Evolutionary conservation across 2,888 invertebrate genomes (phyloP), one percentile per base, ranked within the genome.

Genomic region (Meteorus colon): DNA sequence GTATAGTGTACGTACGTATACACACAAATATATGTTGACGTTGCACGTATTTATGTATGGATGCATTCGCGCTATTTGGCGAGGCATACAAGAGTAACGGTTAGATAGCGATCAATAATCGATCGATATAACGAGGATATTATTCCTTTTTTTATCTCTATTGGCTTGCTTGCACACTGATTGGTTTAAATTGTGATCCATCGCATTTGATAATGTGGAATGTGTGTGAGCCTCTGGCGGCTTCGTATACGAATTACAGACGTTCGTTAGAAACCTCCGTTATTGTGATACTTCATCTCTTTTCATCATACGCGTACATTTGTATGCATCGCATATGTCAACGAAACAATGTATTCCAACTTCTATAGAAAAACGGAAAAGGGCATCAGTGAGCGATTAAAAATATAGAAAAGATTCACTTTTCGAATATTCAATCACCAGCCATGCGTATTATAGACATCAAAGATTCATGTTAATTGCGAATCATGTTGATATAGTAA

Each of bases 331-430:
- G 74, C 74, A 74, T 55, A 34, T 55, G 31, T 37, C 14, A 55
- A 62, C 6, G 45, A 70, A 84, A 85, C 86, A 86, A 87, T 86
- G 84, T 85, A 87, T 87, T 85, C 84, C 84, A 85, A 87, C 86
- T 86, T 85, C 84, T 86, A 85, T 19, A 5, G 19, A 55, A 8
- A 19, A 55, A 55, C 24, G n/a, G 1, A 19, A 24, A 24, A 19
- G n/a, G 1, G 10, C n/a, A 55, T 5, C 19, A 5, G n/a, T n/a
- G 1, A 55, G 1, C n/a, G 19, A 24, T 24, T 10, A 24, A 55
- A 55, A 19, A 55, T 55, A 24, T 24, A 24, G 24, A 55, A 19
- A n/a, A 8, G n/a, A 55, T 55, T 55, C 24, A 19, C 55, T n/a
- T 24, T 4, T 2, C 19, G 55, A 55, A n/a, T 19, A 55, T 55